Evolutionary conservation across 2,797 vertebrate species (phyloP), one percentile per base, ranked within the genome.

Genomic region (Delichon dasypus): DNA sequence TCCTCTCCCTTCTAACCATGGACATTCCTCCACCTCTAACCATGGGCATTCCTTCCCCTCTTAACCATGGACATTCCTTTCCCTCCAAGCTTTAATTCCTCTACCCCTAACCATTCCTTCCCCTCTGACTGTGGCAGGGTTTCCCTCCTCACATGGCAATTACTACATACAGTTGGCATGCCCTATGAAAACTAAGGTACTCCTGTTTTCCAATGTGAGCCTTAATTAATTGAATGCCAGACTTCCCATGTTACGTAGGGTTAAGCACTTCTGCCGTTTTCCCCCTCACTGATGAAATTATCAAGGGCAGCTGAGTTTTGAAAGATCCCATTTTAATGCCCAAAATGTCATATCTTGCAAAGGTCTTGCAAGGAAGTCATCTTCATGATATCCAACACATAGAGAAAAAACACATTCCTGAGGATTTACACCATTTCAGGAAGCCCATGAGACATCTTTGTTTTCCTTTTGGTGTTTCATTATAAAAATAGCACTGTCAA

Each of bases 211-310:
- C 2, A 1, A 2, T 13, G 4, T 7, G 6, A 88, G 9, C 20
- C 13, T 34, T 32, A 45, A 47, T 29, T 65, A 45, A 34, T 3
- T 26, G 11, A 47, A 19, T 29, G 3, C 8, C 12, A 8, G 9
- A 0, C 13, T 81, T 47, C 3, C 25, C 11, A 0, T 14, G 18
- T 40, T 77, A 4, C 12, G 3, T 11, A 17, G 38, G 7, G 10
- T 61, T 32, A 30, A 25, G 13, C 26, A 9, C 22, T 48, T 47
- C 9, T 10, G 11, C 5, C 25, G 20, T 5, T 74, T 8, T 36
- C 14, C 8, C 25, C 5, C 11, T 30, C 3, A 1, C 4, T 0
- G 0, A 14, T 62, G 18, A 23, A 51, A 27, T 50, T 14, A 3
- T 22, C 29, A 42, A 30, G 32, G 11, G 29, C 22, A 51, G 27